Base-by-base conservation (phyloP, 2,113 vertebrate species). In the Plestiodon gilberti region DNA sequence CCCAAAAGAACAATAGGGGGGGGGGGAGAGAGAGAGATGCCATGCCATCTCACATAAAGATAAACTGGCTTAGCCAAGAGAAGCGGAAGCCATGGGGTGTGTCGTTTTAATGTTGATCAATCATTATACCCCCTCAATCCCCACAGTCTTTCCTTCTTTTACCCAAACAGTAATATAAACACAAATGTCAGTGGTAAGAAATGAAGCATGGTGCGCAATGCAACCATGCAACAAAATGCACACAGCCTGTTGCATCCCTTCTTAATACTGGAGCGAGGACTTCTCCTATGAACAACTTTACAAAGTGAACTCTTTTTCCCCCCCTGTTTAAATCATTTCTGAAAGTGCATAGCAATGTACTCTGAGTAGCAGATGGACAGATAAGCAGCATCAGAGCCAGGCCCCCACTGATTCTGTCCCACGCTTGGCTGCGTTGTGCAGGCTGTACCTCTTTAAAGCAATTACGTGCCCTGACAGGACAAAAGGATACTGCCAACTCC, bases 351-450 rank as follows among this genome's bases (percentile, higher is more conserved):
- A 0, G 33, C 78, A 64, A 89, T 86, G 73, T 78, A 52, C 30
- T 92, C 88, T 33, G n/a, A 90, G 48, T 89, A 89, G 79, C 30
- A 88, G 92, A 93, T 95, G 93, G 95, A 52, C 88, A 69, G 76
- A 76, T 48, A 78, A 67, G 84, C 73, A 28, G 18, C 81, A 78
- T 84, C 65, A 18, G 67, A 89, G 81, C 38, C 82, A 79, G 87
- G 52, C 33, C 89, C 90, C 93, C 82, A 87, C 86, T 92, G 89
- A 82, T 88, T 81, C 77, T 78, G 65, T 83, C 84, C 20, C 38
- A 77, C 35, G 89, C 7, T 0, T 83, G 86, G 81, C 89, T 90
- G 18, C 52, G 3, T 52, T 78, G 55, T 48, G 5, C 82, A 74
- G 78, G 18, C 55, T 75, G 78, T 75, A 81, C 35, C 28, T 79